phyloP scores from a whole-genome alignment of 2,113 vertebrate species.

The Thalassarche chlororhynchos region DNA sequence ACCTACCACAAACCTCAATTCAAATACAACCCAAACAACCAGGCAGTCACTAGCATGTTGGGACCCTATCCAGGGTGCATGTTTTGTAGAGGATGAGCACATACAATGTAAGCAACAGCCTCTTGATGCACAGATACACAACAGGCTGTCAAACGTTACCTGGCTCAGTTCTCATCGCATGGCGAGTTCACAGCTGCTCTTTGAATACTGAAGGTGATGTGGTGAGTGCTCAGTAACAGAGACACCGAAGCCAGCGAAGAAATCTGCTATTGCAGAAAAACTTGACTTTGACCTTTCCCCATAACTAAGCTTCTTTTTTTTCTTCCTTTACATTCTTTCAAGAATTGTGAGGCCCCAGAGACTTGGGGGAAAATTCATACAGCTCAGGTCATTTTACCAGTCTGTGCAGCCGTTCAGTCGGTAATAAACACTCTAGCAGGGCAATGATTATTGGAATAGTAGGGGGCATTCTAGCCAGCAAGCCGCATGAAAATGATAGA shows the following conservation, averaged over 20 bases:
- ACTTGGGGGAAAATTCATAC: constrained; percentile 23
- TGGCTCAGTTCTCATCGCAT: background rate
- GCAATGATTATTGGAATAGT: constrained; percentile 44
- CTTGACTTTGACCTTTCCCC: constrained; percentile 14
- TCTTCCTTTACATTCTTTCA: constrained; percentile 25
- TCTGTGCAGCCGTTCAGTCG: constrained; percentile 14
- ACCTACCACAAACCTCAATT: constrained; percentile 27
- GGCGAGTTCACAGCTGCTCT: background rate
- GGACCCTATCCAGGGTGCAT: background rate
- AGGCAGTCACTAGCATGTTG: background rate
- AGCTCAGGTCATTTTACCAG: constrained; percentile 45
- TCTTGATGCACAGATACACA: background rate
- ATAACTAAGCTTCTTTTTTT: background rate
- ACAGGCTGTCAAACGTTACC: background rate
- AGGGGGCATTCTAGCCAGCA: constrained; percentile 48
- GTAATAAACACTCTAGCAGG: constrained; percentile 42
- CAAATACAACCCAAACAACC: background rate
- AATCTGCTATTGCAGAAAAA: background rate
- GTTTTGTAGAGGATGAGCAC: background rate
- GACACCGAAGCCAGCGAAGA: rapidly evolving
- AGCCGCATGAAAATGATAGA: constrained; percentile 63
- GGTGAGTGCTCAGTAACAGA: background rate
- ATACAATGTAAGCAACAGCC: background rate
- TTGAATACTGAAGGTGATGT: background rate
- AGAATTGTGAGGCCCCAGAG: constrained; percentile 39